Percentiles rank a stretch among this genome's conserved stretches.
Evolutionary conservation across 2,797 vertebrate species (phyloP).

Genomic region (Anniella stebbinsi): DNA sequence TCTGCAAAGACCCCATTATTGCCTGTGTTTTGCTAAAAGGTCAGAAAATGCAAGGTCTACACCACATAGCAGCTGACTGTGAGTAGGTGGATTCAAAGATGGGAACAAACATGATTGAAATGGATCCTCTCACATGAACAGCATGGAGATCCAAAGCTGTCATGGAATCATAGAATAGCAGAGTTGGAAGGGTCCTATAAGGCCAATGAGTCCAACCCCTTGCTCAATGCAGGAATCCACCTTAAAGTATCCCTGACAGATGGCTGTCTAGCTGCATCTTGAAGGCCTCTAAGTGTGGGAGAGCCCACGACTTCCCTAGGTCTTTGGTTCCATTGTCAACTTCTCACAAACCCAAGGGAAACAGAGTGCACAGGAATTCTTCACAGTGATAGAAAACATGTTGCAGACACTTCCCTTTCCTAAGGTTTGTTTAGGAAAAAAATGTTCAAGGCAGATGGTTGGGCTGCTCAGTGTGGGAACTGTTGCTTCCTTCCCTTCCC

Average conservation of each 20-base stretch:
- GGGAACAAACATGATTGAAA: neutral
- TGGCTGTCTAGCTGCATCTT: no score
- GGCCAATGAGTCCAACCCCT: no score
- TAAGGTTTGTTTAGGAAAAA: neutral
- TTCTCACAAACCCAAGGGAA: neutral
- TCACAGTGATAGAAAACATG: neutral
- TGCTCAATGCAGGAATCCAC: no score
- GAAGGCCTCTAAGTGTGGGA: no score
- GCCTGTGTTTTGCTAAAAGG: neutral
- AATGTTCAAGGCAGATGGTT: neutral
- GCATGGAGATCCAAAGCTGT: neutral
- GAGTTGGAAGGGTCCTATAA: no score
- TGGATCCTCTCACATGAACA: neutral
- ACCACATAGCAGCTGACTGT: neutral
- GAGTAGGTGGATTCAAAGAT: neutral
- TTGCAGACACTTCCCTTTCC: neutral
- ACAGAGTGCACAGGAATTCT: neutral
- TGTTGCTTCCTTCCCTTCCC: neutral
- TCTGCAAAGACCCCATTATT: neutral
- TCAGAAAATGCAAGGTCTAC: neutral
- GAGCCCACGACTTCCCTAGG: no score
- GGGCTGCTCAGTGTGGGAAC: neutral
- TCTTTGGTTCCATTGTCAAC: no score
- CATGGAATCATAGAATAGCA: neutral
- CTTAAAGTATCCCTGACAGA: no score